Base-by-base conservation (phyloP, 30 jellyfish, hydroid and myxozoan genomes). In the Catostylus mosaicus region DNA sequence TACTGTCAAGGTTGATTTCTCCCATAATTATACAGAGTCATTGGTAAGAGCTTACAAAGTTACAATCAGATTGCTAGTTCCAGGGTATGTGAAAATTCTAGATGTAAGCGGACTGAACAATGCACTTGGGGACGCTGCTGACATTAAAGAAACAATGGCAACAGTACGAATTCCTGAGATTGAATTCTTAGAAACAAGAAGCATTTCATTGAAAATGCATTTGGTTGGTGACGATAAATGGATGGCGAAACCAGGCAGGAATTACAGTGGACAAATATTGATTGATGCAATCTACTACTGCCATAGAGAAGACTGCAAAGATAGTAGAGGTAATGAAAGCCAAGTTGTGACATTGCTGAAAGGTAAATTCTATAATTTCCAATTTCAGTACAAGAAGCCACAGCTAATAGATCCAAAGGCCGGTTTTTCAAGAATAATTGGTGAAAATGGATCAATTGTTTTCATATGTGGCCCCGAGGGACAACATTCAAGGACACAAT, bases 231-330 rank as follows among this genome's bases (percentile, higher is more conserved):
- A 18, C 18, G 18, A 54, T 4, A 66, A 32, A 11, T 66, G 56
- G 78, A 32, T 30, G 22, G 32, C 6, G 59, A 66, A 7, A 27
- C 47, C 47, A 66, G 78, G 78, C 20, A 66, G 59, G 56, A 66
- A 19, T 37, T 66, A 66, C 78, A 66, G 51, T 16, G 78, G 57
- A 8, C 16, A 32, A 1, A 66, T 66, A 18, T 32, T 66, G 57
- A 24, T 66, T 10, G 78, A 66, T 19, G 18, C 26, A 7, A 31
- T 32, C 26, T 66, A 66, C 59, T 66, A 30, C 59, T 66, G 78
- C 33, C 78, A 54, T 11, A 36, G 78, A 27, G 32, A 66, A 66
- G 59, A 66, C 56, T 66, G 78, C 56, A 36, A 5, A n/a, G 32
- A 66, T 26, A 43, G 51, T 8, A 1, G 18, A 1, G 51, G 78